Percentiles rank a stretch among this genome's conserved stretches.
These are phyloP conservation scores for Rhynchophorus ferrugineus DNA, from an alignment of 1,140 invertebrate genomes.

Conservation along the genomic window DNA sequence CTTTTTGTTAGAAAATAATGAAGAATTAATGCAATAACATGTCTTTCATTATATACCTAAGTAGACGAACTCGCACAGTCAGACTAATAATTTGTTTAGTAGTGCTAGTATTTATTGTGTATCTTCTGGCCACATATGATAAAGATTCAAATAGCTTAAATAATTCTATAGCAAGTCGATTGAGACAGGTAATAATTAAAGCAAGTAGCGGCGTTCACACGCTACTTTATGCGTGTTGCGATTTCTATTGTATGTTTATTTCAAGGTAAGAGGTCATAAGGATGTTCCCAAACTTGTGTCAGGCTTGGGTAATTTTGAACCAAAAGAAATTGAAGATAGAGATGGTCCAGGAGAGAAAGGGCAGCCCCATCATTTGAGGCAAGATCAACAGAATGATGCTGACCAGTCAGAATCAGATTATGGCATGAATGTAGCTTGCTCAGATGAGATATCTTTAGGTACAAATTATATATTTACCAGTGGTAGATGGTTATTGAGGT, in stretches of 20 bases:
- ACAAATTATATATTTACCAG: background rate
- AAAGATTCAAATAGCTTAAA: constrained; percentile 9
- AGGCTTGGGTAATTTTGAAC: constrained; percentile 61
- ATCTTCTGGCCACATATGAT: constrained; percentile 20
- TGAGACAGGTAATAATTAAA: constrained; percentile 10
- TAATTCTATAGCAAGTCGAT: constrained; percentile 2
- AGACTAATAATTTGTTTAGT: constrained; percentile 9
- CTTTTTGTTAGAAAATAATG: background rate
- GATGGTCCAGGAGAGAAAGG: constrained; percentile 80
- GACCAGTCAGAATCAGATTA: constrained; percentile 75
- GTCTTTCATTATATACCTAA: constrained; percentile 20
- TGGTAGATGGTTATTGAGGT: no score
- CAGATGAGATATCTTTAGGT: constrained; percentile 73
- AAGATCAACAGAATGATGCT: constrained; percentile 66
- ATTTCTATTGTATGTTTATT: background rate
- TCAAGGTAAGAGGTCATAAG: constrained; percentile 13
- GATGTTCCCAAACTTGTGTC: constrained; percentile 30
- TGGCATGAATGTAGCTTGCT: constrained; percentile 95
- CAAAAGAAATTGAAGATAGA: constrained; percentile 47
- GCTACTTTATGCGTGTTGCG: background rate
- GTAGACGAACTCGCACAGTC: constrained; percentile 17
- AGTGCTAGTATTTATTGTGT: constrained; percentile 16
- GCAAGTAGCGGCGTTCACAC: background rate
- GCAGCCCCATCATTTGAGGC: constrained; percentile 62
- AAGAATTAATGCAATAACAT: constrained; percentile 7